Conservation (phyloP, 2,113 vertebrate genomes). For the Pontoporia blainvillei region DNA sequence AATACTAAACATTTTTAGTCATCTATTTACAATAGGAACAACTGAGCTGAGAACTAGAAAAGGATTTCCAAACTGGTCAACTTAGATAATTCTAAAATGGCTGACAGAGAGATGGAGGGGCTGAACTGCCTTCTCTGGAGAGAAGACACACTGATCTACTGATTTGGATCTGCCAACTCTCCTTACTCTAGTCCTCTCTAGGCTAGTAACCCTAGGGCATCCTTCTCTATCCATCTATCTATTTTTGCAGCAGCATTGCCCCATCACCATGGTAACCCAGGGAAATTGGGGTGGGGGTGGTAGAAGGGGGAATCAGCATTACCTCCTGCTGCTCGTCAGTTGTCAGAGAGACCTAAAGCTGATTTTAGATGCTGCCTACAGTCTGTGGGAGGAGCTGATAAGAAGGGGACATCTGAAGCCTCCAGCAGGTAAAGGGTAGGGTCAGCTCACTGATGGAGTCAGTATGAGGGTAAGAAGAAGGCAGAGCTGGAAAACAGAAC, state of each 20-base stretch:
- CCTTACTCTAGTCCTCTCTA: background rate
- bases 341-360: constrained; percentile 65
- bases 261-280: constrained; percentile 68
- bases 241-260: constrained; percentile 66
- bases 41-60: constrained; percentile 12
- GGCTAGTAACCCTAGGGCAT: constrained; percentile 55
- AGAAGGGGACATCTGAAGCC: constrained; percentile 47
- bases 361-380: constrained; percentile 67
- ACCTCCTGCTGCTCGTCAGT: constrained; percentile 62
- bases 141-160: background rate
- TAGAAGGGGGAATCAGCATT: constrained; percentile 54
- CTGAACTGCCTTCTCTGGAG: background rate
- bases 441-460: background rate
- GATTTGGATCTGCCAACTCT: background rate
- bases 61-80: background rate
- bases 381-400: constrained; percentile 46
- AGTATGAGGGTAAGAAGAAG: background rate
- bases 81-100: background rate
- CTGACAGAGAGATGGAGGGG: background rate
- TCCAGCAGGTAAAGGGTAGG: background rate
- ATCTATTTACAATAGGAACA: background rate
- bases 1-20: background rate
- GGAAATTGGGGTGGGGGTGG: constrained; percentile 70
- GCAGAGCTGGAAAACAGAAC: background rate
- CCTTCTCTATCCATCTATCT: constrained; percentile 58